Evolutionary conservation across 2,113 vertebrate genomes (phyloP).

Genomic region (Gallinago media): DNA sequence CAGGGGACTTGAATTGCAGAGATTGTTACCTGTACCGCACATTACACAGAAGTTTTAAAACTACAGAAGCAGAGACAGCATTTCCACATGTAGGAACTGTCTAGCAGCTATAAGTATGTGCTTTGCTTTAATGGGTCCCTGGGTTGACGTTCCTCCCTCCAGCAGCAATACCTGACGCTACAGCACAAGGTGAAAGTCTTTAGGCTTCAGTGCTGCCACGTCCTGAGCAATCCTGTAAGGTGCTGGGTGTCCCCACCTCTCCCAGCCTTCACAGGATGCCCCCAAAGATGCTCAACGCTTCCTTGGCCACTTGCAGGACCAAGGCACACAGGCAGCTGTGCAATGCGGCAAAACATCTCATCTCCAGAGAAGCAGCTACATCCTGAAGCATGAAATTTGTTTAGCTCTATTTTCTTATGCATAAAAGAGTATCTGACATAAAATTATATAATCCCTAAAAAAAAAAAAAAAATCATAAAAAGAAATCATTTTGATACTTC

Average conservation of each 20-base stretch:
- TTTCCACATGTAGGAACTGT: neutral
- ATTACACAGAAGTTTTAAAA: neutral
- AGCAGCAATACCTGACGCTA: neutral
- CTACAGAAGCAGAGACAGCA: neutral
- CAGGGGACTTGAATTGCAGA: neutral
- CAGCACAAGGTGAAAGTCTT: neutral
- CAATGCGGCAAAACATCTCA: neutral
- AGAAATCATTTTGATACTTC: neutral
- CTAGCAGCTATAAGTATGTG: neutral
- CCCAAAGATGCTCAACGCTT: neutral
- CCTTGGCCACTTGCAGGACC: neutral
- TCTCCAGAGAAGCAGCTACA: neutral
- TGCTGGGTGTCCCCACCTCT: neutral
- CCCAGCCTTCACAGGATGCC: neutral
- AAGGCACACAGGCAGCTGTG: neutral
- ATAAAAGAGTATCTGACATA: neutral
- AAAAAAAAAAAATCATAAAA: neutral
- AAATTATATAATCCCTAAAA: conserved; percentile 15
- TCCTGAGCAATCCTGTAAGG: neutral
- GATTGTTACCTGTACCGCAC: neutral
- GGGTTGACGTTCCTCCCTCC: neutral
- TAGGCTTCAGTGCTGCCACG: neutral
- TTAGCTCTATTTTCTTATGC: neutral
- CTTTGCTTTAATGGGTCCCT: neutral
- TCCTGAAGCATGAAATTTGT: neutral